Base-by-base conservation (phyloP, 1,140 invertebrate genomes). In the Lepidurus couesii region DNA sequence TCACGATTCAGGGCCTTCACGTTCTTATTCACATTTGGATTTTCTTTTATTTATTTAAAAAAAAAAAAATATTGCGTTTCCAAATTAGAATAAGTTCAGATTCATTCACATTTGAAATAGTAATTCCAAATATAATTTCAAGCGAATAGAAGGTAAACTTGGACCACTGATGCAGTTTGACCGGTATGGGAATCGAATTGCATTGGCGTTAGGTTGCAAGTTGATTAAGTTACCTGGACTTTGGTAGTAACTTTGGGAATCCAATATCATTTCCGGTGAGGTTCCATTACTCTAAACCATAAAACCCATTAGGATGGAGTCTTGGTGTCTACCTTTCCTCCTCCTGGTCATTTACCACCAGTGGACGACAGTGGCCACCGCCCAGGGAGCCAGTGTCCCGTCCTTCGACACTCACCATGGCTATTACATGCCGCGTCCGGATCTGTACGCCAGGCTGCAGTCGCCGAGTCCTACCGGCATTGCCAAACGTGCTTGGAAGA, bases 401-500 rank as follows among this genome's bases (percentile, higher is more conserved):
- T 21, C 53, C 6, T 7, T 65, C 8, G 53, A 65, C 21, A n/a
- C 53, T 21, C 53, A 65, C 3, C 21, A 21, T 16, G 53, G 53
- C 53, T 65, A 65, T 65, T 65, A 65, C 53, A 13, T 21, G 53
- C 4, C 53, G 16, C 53, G 21, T 7, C 53, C 53, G 1, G 7
- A 13, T 7, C 53, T 7, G 13, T 65, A 65, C 53, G 43, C 34
- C 75, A 44, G 3, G 42, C 9, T 21, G 74, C 73, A 21, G 13
- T 21, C 73, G 0, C 42, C 44, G 42, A n/a, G 43, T 47, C 42
- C 73, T 45, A 44, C n/a, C 11, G 44, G 43, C 65, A 74, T 77
- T 13, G 47, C 47, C 43, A 77, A 77, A 44, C 75, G 75, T 43
- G 43, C 44, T 3, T 74, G 78, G 44, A 75, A 34, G 26, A 43